Conservation (phyloP, 2,797 vertebrate genomes). For the Malacoctenus gilli region DNA sequence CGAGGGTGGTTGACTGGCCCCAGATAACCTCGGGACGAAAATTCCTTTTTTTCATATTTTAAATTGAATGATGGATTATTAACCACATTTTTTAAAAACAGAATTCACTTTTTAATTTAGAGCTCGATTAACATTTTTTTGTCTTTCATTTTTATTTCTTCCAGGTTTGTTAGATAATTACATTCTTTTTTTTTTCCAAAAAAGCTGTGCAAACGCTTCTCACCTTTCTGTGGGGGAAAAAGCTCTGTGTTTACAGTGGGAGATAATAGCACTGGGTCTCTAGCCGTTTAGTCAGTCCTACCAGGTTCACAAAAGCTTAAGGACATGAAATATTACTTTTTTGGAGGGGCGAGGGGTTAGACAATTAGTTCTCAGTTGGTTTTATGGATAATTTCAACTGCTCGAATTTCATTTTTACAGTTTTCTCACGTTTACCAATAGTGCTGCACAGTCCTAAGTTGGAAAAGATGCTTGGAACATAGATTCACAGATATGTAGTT, state of each 20-base stretch:
- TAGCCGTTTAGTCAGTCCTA: not conserved
- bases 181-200: not conserved
- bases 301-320: not conserved
- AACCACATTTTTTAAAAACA: not conserved
- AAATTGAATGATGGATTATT: slow-evolving; percentile 23
- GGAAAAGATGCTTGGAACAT: too few species aligned
- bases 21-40: slow-evolving; percentile 22
- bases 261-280: not conserved
- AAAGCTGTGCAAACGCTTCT: slow-evolving; percentile 4
- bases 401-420: too few species aligned
- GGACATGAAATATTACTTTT: not conserved
- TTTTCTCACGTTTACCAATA: too few species aligned
- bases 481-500: too few species aligned
- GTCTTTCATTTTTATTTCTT: not conserved
- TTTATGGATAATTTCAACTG: too few species aligned
- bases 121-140: not conserved
- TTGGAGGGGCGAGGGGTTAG: too few species aligned
- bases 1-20: slow-evolving; percentile 13
- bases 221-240: slow-evolving; percentile 3
- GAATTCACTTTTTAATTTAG: not conserved
- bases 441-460: too few species aligned
- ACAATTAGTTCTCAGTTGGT: too few species aligned
- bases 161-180: not conserved
- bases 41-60: not conserved
- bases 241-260: not conserved